Evolutionary conservation across 2,888 invertebrate species (phyloP).

Genomic region (Drosophila crucigera): DNA sequence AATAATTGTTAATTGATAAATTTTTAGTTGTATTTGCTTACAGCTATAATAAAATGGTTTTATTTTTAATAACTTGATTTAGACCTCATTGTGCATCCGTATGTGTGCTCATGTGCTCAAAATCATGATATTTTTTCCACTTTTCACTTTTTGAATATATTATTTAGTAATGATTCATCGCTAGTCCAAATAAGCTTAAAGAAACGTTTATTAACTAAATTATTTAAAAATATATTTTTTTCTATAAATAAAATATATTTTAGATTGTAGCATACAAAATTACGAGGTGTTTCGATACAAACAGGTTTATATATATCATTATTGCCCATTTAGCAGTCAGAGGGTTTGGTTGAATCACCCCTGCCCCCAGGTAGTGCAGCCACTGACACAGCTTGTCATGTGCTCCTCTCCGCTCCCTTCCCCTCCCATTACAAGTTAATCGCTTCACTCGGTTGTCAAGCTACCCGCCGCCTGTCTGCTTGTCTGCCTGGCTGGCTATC

Average conservation of each 20-base stretch:
- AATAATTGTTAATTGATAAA: not conserved
- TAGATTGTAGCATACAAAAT: not conserved
- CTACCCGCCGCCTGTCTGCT: slow-evolving; percentile 42
- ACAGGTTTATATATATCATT: not conserved
- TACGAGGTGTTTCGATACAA: not conserved
- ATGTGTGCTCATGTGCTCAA: not conserved
- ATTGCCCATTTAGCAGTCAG: not conserved
- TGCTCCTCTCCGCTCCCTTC: not conserved
- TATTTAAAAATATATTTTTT: not conserved
- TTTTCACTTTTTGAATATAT: not conserved
- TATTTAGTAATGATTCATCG: not conserved
- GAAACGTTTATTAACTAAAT: not conserved
- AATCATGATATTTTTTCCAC: not conserved
- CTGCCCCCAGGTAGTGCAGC: not conserved
- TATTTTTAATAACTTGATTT: not conserved
- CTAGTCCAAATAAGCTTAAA: not conserved
- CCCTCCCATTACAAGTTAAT: slow-evolving; percentile 20
- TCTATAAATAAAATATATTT: not conserved
- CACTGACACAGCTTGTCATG: slow-evolving; percentile 5
- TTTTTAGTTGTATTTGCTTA: too few species aligned
- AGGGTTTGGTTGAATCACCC: not conserved
- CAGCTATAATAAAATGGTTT: not conserved
- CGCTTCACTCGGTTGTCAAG: slow-evolving; percentile 68
- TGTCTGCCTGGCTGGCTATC: slow-evolving; percentile 40
- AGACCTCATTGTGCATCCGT: not conserved